Base-by-base conservation (phyloP, 53 echinoderm and acorn worm genomes). In the Crossaster papposus region DNA sequence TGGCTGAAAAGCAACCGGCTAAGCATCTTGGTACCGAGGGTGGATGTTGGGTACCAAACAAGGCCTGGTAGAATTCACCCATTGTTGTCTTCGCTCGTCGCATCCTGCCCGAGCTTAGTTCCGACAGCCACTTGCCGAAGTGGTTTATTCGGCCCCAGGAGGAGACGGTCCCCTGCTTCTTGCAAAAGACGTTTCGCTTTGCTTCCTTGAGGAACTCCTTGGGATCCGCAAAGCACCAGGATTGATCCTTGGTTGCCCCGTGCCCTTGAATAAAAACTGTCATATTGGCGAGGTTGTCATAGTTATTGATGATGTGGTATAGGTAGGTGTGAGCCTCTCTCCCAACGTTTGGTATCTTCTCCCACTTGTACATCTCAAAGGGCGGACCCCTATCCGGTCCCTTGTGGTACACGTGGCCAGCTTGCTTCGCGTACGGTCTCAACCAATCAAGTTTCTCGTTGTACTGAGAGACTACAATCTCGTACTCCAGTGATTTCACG, bases 241-340 rank as follows among this genome's bases (percentile, higher is more conserved):
- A 2, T 13, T 5, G 17, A 28, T 51, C 36, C 8, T 28, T 64
- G 33, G 11, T 18, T 22, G 22, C 1, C 2, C 70, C 52, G 15
- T 89, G 30, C 28, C 89, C 89, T 32, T 89, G 89, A 11, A 89
- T 70, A 63, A 89, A 89, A 23, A 89, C 80, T 8, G 89, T 89
- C 17, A 80, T 6, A 51, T 89, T 36, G 17, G 81, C 81, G 1
- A 89, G 81, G 81, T 72, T 81, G 30, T 89, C 72, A 55, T 89
- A 89, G 23, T 89, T 89, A 11, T 70, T 28, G 12, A 89, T 68
- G n/a, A 89, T 81, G 51, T 89, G 88, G 78, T 88, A 33, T 2
- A 78, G 64, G 51, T 88, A 88, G 31, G 88, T 88, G 76, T 88
- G 88, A 26, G 44, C 53, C 33, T 89, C 89, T 14, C 89, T 37